Evolutionary conservation across 2,888 invertebrate species (phyloP).

Genomic region (Apodemia mormo): DNA sequence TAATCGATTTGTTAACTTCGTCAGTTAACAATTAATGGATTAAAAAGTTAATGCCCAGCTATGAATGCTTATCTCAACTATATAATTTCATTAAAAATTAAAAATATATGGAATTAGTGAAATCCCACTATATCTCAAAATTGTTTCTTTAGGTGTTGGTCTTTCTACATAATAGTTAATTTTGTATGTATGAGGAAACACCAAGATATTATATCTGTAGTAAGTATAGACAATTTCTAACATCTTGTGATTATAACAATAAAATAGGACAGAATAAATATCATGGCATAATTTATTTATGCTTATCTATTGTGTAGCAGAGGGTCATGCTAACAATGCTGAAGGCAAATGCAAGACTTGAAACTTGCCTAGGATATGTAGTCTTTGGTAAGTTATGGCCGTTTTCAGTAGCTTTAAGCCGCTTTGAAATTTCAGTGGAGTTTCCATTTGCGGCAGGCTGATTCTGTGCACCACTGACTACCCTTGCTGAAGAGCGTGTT

Average conservation of each 20-base stretch:
- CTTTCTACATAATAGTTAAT: too few relatives aligned
- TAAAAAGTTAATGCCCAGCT: too few relatives aligned
- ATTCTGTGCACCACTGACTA: constrained; percentile 69
- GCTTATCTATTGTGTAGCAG: constrained; percentile 22
- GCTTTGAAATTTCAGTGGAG: constrained; percentile 69
- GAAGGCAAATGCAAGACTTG: constrained; percentile 83
- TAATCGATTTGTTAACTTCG: too few relatives aligned
- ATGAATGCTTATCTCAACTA: too few relatives aligned
- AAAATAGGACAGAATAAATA: constrained; percentile 15
- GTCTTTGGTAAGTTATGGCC: constrained; percentile 69
- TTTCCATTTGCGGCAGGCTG: constrained; percentile 72
- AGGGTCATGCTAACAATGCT: constrained; percentile 73
- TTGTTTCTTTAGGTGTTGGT: too few relatives aligned
- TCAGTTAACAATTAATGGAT: too few relatives aligned
- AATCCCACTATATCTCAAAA: too few relatives aligned
- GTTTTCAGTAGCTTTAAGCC: constrained; percentile 69
- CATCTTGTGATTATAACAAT: not conserved
- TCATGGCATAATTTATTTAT: constrained; percentile 19
- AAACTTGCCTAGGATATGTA: constrained; percentile 74
- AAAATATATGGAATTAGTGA: too few relatives aligned
- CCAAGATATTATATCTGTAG: not conserved
- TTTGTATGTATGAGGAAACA: too few relatives aligned
- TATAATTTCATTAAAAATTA: too few relatives aligned
- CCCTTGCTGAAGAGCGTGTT: constrained; percentile 80
- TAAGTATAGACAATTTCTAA: not conserved